These are phyloP conservation scores for Rhagonycha fulva DNA, from an alignment of 2,888 invertebrate genomes.

Conservation along the genomic window DNA sequence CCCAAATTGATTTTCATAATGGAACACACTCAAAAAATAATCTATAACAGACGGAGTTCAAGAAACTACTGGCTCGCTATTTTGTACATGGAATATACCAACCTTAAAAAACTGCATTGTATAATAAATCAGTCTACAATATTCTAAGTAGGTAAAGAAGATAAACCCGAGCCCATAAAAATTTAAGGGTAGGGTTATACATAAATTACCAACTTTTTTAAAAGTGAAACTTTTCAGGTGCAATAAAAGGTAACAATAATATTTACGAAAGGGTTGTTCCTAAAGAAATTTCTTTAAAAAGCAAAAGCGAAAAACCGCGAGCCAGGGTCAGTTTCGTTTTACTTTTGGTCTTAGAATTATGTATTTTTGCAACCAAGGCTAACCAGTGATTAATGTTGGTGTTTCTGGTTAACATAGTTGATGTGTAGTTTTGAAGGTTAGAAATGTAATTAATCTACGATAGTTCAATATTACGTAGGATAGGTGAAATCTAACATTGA, in stretches of 20 bases:
- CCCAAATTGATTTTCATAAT: neutral
- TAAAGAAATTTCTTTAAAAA: constrained; percentile 24
- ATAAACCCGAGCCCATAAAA: constrained; percentile 11
- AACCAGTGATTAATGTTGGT: constrained; percentile 37
- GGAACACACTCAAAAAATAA: neutral
- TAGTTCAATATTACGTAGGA: neutral
- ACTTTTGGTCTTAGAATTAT: constrained; percentile 1
- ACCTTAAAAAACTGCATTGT: constrained; percentile 4
- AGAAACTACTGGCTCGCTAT: neutral
- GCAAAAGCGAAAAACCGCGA: constrained; percentile 49
- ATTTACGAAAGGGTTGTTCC: constrained; percentile 16
- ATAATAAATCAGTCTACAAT: neutral
- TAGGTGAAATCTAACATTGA: neutral
- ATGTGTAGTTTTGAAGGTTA: neutral
- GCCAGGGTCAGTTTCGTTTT: constrained; percentile 49
- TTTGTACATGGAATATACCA: neutral
- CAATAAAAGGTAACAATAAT: constrained; percentile 42
- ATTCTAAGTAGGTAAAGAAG: neutral
- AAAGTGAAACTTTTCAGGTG: constrained; percentile 48
- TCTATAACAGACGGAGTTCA: constrained; percentile 1
- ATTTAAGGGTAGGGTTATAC: constrained; percentile 23
- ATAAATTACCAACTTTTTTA: constrained; percentile 23
- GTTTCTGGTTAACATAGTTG: constrained; percentile 16
- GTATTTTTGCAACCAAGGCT: constrained; percentile 30
- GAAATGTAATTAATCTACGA: neutral